Evolutionary conservation across 2,797 vertebrate genomes (phyloP).

Genomic region (Coendou prehensilis): DNA sequence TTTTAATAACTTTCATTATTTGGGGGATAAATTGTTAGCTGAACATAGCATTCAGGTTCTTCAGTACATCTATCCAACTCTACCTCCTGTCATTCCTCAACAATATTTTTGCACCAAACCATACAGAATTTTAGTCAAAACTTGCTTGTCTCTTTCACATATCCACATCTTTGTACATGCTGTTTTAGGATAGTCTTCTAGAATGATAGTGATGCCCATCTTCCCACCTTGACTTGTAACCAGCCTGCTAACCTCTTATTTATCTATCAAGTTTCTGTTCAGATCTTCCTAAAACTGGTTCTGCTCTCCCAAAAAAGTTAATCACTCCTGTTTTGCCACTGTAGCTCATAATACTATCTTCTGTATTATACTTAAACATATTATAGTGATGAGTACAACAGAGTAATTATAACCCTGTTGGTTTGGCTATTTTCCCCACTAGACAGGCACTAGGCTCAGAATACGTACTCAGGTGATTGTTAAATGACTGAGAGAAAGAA

Average conservation of each 20-base stretch:
- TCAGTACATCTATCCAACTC: not conserved
- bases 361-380: not conserved
- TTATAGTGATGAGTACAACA: conserved; percentile 18
- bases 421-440: conserved; percentile 31
- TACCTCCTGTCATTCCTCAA: not conserved
- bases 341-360: not conserved
- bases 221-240: not conserved
- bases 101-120: conserved; percentile 21
- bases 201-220: not conserved
- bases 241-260: not conserved
- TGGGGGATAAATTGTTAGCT: not conserved
- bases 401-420: not conserved
- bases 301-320: not conserved
- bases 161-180: not conserved
- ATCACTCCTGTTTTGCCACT: not conserved
- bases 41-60: not conserved
- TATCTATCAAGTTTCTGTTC: conserved; percentile 31
- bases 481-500: conserved; percentile 51
- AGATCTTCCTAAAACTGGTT: conserved; percentile 51
- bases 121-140: conserved; percentile 39
- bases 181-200: not conserved
- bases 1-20: conserved; percentile 54
- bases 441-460: not conserved
- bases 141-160: not conserved
- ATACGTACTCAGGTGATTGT: conserved; percentile 51